Conservation (phyloP, 2,888 invertebrate species). For the Xiphydria camelus region DNA sequence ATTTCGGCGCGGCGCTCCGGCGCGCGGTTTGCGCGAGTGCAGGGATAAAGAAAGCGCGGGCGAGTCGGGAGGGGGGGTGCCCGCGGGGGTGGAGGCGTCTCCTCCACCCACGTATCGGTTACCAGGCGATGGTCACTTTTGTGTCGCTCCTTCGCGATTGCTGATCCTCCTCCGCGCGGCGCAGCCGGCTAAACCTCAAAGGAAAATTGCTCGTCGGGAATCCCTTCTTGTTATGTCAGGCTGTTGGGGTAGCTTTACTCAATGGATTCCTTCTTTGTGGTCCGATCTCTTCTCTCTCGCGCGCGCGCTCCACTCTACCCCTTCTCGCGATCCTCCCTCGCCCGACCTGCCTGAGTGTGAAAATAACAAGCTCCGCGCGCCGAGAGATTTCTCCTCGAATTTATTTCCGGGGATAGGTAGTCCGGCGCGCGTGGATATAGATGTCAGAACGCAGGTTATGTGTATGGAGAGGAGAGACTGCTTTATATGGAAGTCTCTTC, state of each 20-base stretch:
- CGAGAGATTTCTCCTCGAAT: constrained; percentile 36
- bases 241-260: constrained; percentile 36
- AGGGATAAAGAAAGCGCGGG: constrained; percentile 22
- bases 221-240: constrained; percentile 48
- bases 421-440: too few species aligned
- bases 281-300: constrained; percentile 17
- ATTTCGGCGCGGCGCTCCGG: constrained; percentile 14
- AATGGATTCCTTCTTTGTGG: constrained; percentile 40
- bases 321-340: constrained; percentile 6
- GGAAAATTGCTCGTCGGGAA: constrained; percentile 40
- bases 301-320: constrained; percentile 5
- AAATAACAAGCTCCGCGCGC: constrained; percentile 49
- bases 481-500: too few species aligned
- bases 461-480: too few species aligned
- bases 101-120: constrained; percentile 39
- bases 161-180: constrained; percentile 16
- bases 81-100: constrained; percentile 21
- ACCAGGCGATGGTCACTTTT: constrained; percentile 51
- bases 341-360: constrained; percentile 44
- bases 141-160: constrained; percentile 29
- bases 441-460: too few species aligned
- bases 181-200: constrained; percentile 41
- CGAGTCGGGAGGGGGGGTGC: constrained; percentile 13
- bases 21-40: constrained; percentile 26
- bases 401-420: constrained; percentile 40